phyloP scores from a whole-genome alignment of 2,113 vertebrate genomes.

The Chamaea fasciata region DNA sequence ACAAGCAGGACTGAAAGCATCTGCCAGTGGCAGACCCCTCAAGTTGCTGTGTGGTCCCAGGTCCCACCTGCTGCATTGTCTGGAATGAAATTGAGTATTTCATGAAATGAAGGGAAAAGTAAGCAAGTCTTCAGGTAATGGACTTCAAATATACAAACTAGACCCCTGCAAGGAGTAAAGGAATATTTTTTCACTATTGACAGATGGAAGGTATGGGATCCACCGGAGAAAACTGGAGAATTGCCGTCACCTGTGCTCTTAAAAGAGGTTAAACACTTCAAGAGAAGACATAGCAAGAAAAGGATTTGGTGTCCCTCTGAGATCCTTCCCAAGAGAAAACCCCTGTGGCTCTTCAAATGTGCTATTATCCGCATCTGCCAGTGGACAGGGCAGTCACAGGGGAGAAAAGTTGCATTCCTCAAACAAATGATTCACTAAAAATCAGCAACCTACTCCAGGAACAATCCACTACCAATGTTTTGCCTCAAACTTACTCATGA shows the following conservation, averaged over 20 bases:
- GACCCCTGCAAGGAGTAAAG: neutral
- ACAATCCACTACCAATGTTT: neutral
- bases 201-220: neutral
- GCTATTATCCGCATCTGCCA: fast-evolving
- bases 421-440: neutral
- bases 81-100: neutral
- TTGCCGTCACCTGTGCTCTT: neutral
- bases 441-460: neutral
- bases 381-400: neutral
- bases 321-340: neutral
- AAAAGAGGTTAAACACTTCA: neutral
- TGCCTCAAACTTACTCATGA: neutral
- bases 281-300: neutral
- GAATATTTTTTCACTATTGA: neutral
- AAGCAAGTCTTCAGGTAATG: fast-evolving
- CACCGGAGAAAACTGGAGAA: neutral
- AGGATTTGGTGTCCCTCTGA: neutral
- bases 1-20: neutral
- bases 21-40: neutral
- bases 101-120: neutral
- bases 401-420: neutral
- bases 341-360: neutral
- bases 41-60: fast-evolving
- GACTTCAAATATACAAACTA: neutral
- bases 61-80: neutral